Percentiles rank a stretch among this genome's conserved stretches.
phyloP scores from a whole-genome alignment of 2,888 invertebrate genomes.

The Amblyteles armatorius region DNA sequence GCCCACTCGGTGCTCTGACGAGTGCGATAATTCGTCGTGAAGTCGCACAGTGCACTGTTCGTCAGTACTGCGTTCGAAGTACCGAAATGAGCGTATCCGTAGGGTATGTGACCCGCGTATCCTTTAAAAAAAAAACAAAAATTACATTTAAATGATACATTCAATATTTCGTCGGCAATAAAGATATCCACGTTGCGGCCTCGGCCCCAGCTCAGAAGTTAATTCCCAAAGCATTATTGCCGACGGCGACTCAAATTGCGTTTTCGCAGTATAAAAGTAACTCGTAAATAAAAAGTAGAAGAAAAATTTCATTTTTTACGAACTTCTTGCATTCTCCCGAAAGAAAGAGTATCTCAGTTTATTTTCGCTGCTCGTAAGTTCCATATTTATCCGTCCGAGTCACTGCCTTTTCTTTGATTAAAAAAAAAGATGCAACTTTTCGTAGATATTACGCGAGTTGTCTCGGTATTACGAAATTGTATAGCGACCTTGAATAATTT shows the following conservation, averaged over 20 bases:
- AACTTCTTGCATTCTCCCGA: conserved; percentile 73
- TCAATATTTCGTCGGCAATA: background rate
- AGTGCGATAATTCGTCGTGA: conserved; percentile 90
- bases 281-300: background rate
- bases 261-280: background rate
- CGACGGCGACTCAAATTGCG: background rate
- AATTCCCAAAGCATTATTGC: background rate
- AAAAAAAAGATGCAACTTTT: background rate
- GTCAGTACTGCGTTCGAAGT: conserved; percentile 88
- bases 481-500: conserved; percentile 36
- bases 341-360: conserved; percentile 73
- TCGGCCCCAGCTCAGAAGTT: background rate
- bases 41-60: conserved; percentile 90
- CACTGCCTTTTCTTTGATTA: background rate
- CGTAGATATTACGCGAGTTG: conserved; percentile 25
- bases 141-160: background rate
- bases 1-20: conserved; percentile 91
- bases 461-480: conserved; percentile 10
- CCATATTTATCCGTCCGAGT: conserved; percentile 32
- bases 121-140: conserved; percentile 82
- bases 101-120: conserved; percentile 89
- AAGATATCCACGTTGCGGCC: background rate
- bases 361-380: conserved; percentile 61
- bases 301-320: conserved; percentile 44
- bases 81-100: conserved; percentile 88